Evolutionary conservation across 2,797 vertebrate genomes (phyloP).

Genomic region (Chelon auratus): DNA sequence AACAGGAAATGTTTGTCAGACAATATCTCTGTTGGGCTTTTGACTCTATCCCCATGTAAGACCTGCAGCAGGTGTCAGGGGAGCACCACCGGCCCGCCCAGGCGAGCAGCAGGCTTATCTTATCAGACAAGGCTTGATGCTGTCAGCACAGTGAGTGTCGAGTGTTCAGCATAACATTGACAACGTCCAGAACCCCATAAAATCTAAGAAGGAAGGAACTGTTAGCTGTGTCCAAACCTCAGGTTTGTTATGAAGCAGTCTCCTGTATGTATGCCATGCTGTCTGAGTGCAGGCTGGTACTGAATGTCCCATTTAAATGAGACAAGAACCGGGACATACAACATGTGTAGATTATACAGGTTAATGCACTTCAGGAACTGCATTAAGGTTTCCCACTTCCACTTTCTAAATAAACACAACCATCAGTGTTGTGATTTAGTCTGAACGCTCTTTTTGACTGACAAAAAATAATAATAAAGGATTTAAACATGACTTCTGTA

Average conservation of each 20-base stretch:
- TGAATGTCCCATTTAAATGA: slow-evolving; percentile 16
- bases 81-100: slow-evolving; percentile 63
- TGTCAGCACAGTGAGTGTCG: slow-evolving; percentile 81
- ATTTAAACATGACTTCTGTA: too few species aligned
- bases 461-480: too few species aligned
- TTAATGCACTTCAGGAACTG: background rate
- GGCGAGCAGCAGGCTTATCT: slow-evolving; percentile 78
- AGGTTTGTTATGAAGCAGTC: slow-evolving; percentile 33
- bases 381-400: background rate
- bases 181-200: slow-evolving; percentile 62
- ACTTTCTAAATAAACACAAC: too few species aligned
- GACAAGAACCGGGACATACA: background rate
- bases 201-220: slow-evolving; percentile 36
- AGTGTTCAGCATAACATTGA: slow-evolving; percentile 76
- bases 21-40: slow-evolving; percentile 29
- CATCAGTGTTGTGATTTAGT: too few species aligned
- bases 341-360: background rate
- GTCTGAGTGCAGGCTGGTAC: slow-evolving; percentile 13
- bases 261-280: slow-evolving; percentile 1
- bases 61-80: slow-evolving; percentile 80
- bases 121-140: slow-evolving; percentile 79
- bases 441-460: too few species aligned
- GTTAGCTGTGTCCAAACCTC: slow-evolving; percentile 23
- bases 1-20: slow-evolving; percentile 43
- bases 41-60: slow-evolving; percentile 40